Base-by-base conservation (phyloP, 1,140 invertebrate genomes). In the Drosophila nebulosa region DNA sequence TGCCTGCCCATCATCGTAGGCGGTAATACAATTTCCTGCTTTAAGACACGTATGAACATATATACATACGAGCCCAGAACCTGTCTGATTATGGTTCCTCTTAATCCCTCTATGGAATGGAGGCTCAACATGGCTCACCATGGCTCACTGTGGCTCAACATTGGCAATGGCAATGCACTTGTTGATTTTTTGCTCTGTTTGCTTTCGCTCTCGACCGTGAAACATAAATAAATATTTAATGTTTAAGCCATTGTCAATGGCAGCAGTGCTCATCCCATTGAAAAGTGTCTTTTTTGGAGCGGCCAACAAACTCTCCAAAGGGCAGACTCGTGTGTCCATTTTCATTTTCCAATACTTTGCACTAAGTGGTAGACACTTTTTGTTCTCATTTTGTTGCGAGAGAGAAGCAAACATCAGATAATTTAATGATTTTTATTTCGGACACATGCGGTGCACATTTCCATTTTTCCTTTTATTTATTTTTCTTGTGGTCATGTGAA, bases 191-290 rank as follows among this genome's bases (percentile, higher is more conserved):
- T 21, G 64, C 53, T 74, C 32, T 60, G 55, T 75, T 72, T 51
- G 56, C 10, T 46, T 32, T 68, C 26, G 16, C 7, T 46, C 68
- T 65, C 12, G 26, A 75, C 64, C 64, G 72, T 52, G 53, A 74
- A 73, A 73, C 73, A 74, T 73, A 77, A 81, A 81, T 81, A 81
- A 81, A 78, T 81, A 78, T 74, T 81, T 74, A 74, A 83, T 76
- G 63, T 74, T 53, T 30, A 46, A 69, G 55, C 55, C 69, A 67
- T 69, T 74, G 69, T 69, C 74, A 74, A 27, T 32, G 18, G 51
- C 63, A 74, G 57, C 57, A 52, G 62, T 32, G 9, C 30, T 3
- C 30, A 0, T 12, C 12, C 30, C 30, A 35, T 22, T 32, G 39
- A 65, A 50, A 53, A 18, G 52, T 16, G 69, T 73, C 70, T 46